Evolutionary conservation across 2,113 vertebrate species (phyloP), one percentile per base, ranked within the genome.

Genomic region (Sula dactylatra): DNA sequence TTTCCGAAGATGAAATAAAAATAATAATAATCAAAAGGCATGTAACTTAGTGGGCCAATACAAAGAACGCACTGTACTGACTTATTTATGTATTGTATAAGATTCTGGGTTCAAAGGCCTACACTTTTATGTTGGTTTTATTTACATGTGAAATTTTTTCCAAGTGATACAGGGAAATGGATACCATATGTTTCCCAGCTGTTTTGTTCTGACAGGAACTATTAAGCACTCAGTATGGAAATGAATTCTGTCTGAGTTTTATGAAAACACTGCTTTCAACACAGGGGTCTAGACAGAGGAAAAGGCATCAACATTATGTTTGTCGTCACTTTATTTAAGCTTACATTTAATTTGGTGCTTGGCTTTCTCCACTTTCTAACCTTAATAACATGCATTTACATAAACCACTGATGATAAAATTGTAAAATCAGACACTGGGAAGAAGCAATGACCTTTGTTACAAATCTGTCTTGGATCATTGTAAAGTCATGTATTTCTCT

Each of bases 171-270:
- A 98, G 98, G 97, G 97, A 98, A 98, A 98, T 98, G 98, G 98
- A 98, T 98, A 98, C 98, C 98, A 98, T 97, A 98, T 98, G 98
- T 97, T 98, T 97, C 92, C 97, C 98, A 99, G 98, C 98, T 99
- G 98, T 98, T 98, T 97, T 94, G 86, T 92, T 98, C 97, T 98
- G 98, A 98, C 98, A 98, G 97, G 97, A 98, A 97, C 97, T 97
- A 98, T 98, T 98, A 98, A 98, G 98, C 97, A 91, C 45, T 79
- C 96, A 97, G 95, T 96, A 98, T 98, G 98, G 97, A 98, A 98
- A 98, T 97, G 86, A 98, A 98, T 98, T 98, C 97, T 98, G 97
- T 98, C 98, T 98, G 96, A 97, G 96, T 97, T 98, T 98, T 98
- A 98, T 82, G 92, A 98, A 98, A 98, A 98, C 97, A 98, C 86